These are phyloP conservation scores for Drosophila baimaii DNA, from an alignment of 1,140 invertebrate genomes.

Conservation along the genomic window DNA sequence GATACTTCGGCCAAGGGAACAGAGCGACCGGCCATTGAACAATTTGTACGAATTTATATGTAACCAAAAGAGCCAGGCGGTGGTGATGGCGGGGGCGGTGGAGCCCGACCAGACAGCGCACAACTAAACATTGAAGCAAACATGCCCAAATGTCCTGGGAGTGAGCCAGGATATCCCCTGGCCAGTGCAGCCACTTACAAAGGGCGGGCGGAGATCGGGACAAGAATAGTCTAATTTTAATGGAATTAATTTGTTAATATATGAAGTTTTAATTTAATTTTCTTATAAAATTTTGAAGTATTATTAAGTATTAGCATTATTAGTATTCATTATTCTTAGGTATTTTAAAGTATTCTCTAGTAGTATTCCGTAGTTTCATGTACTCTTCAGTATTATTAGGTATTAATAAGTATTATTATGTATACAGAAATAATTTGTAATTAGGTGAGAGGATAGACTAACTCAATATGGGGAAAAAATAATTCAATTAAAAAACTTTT, in stretches of 20 bases:
- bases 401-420: no score
- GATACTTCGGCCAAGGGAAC: slow-evolving; percentile 63
- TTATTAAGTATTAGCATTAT: no score
- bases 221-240: neutral
- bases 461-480: no score
- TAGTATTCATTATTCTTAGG: neutral
- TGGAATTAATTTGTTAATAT: neutral
- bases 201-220: no score
- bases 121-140: slow-evolving; percentile 63
- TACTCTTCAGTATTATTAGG: no score
- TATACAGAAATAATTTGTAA: no score
- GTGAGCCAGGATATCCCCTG: neutral
- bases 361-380: no score
- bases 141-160: slow-evolving; percentile 46
- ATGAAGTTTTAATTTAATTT: neutral
- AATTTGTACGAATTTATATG: slow-evolving; percentile 70
- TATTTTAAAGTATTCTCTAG: no score
- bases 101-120: slow-evolving; percentile 33
- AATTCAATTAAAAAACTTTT: no score
- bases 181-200: slow-evolving; percentile 12
- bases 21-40: slow-evolving; percentile 59
- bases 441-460: no score
- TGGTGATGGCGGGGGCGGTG: no score
- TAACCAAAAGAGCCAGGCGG: slow-evolving; percentile 3
- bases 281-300: neutral